phyloP scores from a whole-genome alignment of 1,140 invertebrate genomes.

The Piezodorus guildinii region DNA sequence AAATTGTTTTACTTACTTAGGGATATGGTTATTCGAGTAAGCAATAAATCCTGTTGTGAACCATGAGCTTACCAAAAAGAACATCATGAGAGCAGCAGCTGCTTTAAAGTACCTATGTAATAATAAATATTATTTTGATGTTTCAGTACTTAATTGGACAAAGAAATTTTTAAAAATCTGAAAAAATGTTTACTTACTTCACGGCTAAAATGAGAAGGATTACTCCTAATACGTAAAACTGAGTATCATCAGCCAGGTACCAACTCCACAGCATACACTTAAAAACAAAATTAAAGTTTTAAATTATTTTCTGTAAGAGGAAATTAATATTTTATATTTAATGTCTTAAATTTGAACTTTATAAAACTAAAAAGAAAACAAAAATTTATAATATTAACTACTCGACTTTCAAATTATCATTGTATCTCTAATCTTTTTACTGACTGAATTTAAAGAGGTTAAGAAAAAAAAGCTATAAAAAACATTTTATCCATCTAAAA shows the following conservation, averaged over 20 bases:
- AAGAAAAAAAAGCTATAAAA: too few species aligned
- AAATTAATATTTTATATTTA: too few species aligned
- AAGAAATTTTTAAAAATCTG: constrained; percentile 10
- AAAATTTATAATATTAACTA: too few species aligned
- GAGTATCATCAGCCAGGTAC: constrained; percentile 77
- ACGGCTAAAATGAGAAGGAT: constrained; percentile 59
- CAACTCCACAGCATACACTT: constrained; percentile 83
- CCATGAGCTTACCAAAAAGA: constrained; percentile 62
- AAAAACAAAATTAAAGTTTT: constrained; percentile 30
- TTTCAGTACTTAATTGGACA: background rate
- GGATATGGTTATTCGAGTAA: constrained; percentile 63
- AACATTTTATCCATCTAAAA: too few species aligned
- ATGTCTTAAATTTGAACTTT: too few species aligned
- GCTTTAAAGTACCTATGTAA: constrained; percentile 55
- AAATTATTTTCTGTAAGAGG: background rate
- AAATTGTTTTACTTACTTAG: constrained; percentile 33
- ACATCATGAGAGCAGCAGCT: constrained; percentile 46
- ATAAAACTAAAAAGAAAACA: too few species aligned
- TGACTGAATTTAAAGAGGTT: too few species aligned
- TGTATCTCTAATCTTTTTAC: too few species aligned
- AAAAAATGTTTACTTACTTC: constrained; percentile 27
- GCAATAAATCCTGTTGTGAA: constrained; percentile 67
- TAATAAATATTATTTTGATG: background rate
- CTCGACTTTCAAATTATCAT: too few species aligned
- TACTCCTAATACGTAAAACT: constrained; percentile 69